phyloP scores from a whole-genome alignment of 2,113 vertebrate species.

The Gambusia holbrooki region DNA sequence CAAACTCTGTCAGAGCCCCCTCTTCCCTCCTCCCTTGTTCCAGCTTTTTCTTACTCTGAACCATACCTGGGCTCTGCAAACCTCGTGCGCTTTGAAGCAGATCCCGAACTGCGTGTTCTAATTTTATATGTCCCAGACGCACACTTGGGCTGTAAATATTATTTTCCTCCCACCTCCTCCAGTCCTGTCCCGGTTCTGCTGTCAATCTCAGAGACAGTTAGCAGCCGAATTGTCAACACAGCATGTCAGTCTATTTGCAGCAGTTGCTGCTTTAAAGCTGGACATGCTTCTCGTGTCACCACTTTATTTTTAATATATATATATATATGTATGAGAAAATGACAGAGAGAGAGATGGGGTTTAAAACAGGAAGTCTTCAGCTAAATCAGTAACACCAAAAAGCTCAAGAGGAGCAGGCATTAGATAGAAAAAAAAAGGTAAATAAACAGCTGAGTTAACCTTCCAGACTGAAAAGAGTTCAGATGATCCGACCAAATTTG shows the following conservation, averaged over 20 bases:
- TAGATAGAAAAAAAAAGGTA: too few species aligned
- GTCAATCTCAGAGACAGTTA: background rate
- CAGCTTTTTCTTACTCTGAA: conserved; percentile 36
- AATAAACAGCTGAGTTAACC: too few species aligned
- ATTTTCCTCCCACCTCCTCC: conserved; percentile 3
- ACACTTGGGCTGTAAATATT: conserved; percentile 24
- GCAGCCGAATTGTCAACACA: background rate
- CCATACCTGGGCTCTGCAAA: conserved; percentile 56
- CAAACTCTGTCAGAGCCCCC: conserved; percentile 49
- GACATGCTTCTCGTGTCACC: too few species aligned
- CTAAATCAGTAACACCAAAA: too few species aligned
- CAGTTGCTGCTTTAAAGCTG: background rate
- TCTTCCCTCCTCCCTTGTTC: conserved; percentile 25
- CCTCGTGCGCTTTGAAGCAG: conserved; percentile 67
- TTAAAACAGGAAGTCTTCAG: too few species aligned
- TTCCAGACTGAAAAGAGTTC: too few species aligned
- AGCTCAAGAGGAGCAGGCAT: too few species aligned
- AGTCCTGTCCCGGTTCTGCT: background rate
- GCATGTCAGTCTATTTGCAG: background rate
- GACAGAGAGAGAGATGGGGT: too few species aligned
- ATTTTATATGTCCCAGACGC: conserved; percentile 65
- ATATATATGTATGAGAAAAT: too few species aligned
- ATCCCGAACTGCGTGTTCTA: conserved; percentile 66
- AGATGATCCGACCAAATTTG: too few species aligned
- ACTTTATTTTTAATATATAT: too few species aligned